Evolutionary conservation across 2,113 vertebrate species (phyloP).

Genomic region (Eurystomus gularis): DNA sequence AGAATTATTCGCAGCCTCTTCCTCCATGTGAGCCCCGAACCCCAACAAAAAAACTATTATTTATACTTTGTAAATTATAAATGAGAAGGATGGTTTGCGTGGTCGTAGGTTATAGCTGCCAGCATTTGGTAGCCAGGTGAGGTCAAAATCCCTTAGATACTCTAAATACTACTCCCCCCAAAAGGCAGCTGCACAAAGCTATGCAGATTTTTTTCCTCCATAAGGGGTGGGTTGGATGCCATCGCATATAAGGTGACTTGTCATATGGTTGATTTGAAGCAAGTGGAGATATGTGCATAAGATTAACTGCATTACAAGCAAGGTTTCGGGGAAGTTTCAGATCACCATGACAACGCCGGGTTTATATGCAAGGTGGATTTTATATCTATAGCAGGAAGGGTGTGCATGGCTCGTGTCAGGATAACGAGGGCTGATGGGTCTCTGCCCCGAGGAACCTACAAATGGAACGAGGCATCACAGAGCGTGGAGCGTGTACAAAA

Average conservation of each 20-base stretch:
- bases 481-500: accelerated
- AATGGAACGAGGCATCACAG: not conserved
- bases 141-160: not conserved
- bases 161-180: not conserved
- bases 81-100: not conserved
- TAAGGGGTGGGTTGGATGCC: not conserved
- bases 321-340: conserved; percentile 19
- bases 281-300: conserved; percentile 2
- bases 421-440: not conserved
- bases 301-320: conserved; percentile 32
- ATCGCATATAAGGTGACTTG: not conserved
- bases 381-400: not conserved
- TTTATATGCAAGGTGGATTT: not conserved
- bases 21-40: not conserved
- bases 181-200: not conserved
- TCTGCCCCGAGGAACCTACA: not conserved
- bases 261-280: not conserved
- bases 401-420: not conserved
- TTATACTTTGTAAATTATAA: not conserved
- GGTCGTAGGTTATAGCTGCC: not conserved
- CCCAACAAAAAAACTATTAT: not conserved
- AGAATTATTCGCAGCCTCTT: not conserved
- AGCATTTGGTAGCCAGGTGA: conserved; percentile 39
- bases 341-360: conserved; percentile 43
- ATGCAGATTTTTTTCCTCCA: not conserved